Evolutionary conservation across 2,113 vertebrate species (phyloP), one percentile per base, ranked within the genome.

Genomic region (Chloroceryle aenea): DNA sequence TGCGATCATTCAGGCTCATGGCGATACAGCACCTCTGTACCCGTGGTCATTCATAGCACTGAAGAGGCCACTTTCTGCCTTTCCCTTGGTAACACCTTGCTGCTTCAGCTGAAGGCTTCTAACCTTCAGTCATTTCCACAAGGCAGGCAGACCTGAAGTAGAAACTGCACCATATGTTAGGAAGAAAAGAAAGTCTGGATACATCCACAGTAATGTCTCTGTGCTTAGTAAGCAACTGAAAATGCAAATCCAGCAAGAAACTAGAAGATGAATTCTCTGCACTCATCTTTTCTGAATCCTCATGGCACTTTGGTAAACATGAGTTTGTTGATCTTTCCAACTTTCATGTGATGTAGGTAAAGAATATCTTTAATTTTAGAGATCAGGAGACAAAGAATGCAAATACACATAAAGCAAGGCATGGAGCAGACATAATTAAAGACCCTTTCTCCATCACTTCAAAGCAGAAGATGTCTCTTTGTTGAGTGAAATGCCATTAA

Each of bases 1-100:
- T n/a, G 58, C 3, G 2, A 7, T 30, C 55, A 12, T 10, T n/a
- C 0, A 0, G n/a, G 27, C 58, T 8, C 32, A n/a, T 19, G 67
- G 56, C 68, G 80, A 10, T 14, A 15, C 0, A 10, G 55, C 71
- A 76, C 7, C 80, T 79, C 88, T 40, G 56, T 53, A 52, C 26
- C 32, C 23, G 3, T 0, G 2, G 45, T 15, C 63, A 48, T 32
- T 83, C 72, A 14, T 0, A 29, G 82, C 4, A 2, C 88, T 40
- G 48, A 26, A 76, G 58, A 77, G n/a, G 62, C 23, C 34, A 21
- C 21, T 6, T 18, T 27, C 50, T 53, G 73, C 76, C 64, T 69
- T 77, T 42, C 32, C 42, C 34, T 77, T 71, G 63, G 8, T 74
- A 92, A 78, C 34, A 75, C 38, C 34, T 48, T 62, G 30, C 86